Percentiles rank a stretch among this genome's conserved stretches.
Conservation (phyloP, 1,140 invertebrate species). For the Drosophila bifasciata region DNA sequence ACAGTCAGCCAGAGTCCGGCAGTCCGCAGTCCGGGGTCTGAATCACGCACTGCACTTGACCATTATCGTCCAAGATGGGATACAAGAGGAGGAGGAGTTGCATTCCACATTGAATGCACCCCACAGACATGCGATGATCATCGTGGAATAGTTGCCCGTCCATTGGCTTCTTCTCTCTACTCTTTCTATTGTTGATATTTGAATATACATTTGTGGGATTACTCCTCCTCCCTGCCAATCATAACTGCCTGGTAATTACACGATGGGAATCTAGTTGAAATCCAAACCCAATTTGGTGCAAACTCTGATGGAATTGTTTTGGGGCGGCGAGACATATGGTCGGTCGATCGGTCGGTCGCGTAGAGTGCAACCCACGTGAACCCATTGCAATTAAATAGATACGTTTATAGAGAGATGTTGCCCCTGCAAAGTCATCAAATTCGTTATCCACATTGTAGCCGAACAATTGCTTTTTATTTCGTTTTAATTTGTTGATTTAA, state of each 20-base stretch:
- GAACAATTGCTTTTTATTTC: slow-evolving; percentile 48
- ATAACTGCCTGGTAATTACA: background rate
- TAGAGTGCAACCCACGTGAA: slow-evolving; percentile 20
- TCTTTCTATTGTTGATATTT: slow-evolving; percentile 39
- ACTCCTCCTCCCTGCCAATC: slow-evolving; percentile 11
- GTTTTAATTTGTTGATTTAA: slow-evolving; percentile 50
- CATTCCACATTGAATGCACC: slow-evolving; percentile 40
- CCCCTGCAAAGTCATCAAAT: slow-evolving; percentile 30
- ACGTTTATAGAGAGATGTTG: slow-evolving; percentile 30
- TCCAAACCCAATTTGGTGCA: slow-evolving; percentile 5
- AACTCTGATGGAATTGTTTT: slow-evolving; percentile 32
- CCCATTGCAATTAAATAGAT: slow-evolving; percentile 6
- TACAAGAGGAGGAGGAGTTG: slow-evolving; percentile 13
- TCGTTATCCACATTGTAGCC: too few relatives aligned
- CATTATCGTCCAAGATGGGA: slow-evolving; percentile 22
- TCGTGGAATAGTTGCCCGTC: slow-evolving; percentile 29
- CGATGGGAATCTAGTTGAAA: slow-evolving; percentile 1
- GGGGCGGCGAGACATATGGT: slow-evolving; percentile 26
- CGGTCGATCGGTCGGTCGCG: slow-evolving; percentile 1
- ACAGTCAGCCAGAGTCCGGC: slow-evolving; percentile 14
- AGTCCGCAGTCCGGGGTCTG: slow-evolving; percentile 21
- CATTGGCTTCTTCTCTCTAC: slow-evolving; percentile 23
- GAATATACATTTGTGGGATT: slow-evolving; percentile 24
- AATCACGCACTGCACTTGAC: slow-evolving; percentile 53
- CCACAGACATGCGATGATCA: slow-evolving; percentile 47